Conservation (phyloP, 1,140 invertebrate genomes). For the Drosophila sucinea region DNA sequence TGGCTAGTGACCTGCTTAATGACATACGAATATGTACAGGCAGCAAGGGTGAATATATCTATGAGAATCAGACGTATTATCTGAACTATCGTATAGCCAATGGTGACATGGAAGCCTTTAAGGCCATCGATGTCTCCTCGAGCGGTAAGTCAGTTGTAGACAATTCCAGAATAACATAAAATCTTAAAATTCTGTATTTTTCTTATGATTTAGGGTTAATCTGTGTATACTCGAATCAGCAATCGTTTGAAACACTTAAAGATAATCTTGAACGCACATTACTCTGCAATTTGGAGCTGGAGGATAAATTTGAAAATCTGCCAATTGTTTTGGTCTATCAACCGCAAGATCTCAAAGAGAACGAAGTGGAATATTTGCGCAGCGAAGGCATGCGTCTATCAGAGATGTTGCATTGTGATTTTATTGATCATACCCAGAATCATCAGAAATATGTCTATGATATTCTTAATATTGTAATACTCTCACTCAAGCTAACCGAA, state of each 20-base stretch:
- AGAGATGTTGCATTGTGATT: slow-evolving; percentile 87
- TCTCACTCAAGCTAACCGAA: slow-evolving; percentile 76
- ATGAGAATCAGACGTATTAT: slow-evolving; percentile 92
- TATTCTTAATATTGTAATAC: slow-evolving; percentile 80
- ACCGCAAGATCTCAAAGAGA: slow-evolving; percentile 92
- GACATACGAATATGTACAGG: slow-evolving; percentile 87
- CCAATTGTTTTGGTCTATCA: slow-evolving; percentile 96
- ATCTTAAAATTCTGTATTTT: too few relatives aligned
- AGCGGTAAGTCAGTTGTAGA: slow-evolving; percentile 84
- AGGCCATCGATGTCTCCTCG: slow-evolving; percentile 82
- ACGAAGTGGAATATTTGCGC: slow-evolving; percentile 91
- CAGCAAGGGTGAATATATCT: slow-evolving; percentile 93
- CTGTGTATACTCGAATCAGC: slow-evolving; percentile 95
- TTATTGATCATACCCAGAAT: slow-evolving; percentile 82
- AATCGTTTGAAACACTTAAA: slow-evolving; percentile 95
- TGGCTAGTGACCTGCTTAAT: slow-evolving; percentile 90
- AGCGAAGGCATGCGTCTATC: slow-evolving; percentile 96
- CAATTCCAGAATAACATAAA: too few relatives aligned
- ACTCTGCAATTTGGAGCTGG: slow-evolving; percentile 94
- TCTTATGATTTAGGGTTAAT: slow-evolving; percentile 87
- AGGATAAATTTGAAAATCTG: slow-evolving; percentile 92
- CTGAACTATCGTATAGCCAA: slow-evolving; percentile 93
- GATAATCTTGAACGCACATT: slow-evolving; percentile 96
- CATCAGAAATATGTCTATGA: slow-evolving; percentile 83
- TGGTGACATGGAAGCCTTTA: slow-evolving; percentile 86